A percentile compares a stretch with the other conserved stretches of the same genome.
Conservation (phyloP, 2,113 vertebrate genomes). For the Galbula dea region DNA sequence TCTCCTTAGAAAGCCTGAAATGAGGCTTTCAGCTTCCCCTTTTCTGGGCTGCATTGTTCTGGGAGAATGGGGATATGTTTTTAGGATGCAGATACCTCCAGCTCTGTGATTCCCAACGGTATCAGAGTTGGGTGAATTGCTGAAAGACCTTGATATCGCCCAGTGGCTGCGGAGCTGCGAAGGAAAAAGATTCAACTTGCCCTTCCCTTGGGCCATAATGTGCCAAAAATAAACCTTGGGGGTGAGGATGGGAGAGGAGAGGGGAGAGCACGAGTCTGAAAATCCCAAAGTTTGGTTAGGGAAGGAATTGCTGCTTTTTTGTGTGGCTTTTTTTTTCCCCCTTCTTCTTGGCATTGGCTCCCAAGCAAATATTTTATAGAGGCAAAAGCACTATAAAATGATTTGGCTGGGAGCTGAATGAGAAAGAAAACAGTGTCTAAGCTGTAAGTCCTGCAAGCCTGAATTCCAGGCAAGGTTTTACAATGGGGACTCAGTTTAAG, state of each 20-base stretch:
- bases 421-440: slow-evolving; percentile 55
- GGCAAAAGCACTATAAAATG: slow-evolving; percentile 56
- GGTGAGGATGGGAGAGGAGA: not conserved
- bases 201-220: not conserved
- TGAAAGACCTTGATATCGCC: not conserved
- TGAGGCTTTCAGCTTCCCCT: not conserved
- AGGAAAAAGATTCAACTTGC: slow-evolving; percentile 13
- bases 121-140: not conserved
- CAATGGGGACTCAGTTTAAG: slow-evolving; percentile 36
- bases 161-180: accelerated
- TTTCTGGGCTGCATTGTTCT: not conserved
- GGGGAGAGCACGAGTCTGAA: not conserved
- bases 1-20: not conserved
- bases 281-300: not conserved
- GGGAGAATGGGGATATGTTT: not conserved
- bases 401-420: slow-evolving; percentile 52
- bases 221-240: not conserved
- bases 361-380: slow-evolving; percentile 51
- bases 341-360: not conserved
- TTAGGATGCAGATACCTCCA: slow-evolving; percentile 7
- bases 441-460: slow-evolving; percentile 22
- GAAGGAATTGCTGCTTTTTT: too few species aligned
- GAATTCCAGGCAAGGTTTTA: slow-evolving; percentile 41
- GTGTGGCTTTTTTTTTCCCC: not conserved
- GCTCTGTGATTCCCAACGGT: not conserved